phyloP scores from a whole-genome alignment of 2,797 vertebrate species.

The Threskiornis aethiopicus region DNA sequence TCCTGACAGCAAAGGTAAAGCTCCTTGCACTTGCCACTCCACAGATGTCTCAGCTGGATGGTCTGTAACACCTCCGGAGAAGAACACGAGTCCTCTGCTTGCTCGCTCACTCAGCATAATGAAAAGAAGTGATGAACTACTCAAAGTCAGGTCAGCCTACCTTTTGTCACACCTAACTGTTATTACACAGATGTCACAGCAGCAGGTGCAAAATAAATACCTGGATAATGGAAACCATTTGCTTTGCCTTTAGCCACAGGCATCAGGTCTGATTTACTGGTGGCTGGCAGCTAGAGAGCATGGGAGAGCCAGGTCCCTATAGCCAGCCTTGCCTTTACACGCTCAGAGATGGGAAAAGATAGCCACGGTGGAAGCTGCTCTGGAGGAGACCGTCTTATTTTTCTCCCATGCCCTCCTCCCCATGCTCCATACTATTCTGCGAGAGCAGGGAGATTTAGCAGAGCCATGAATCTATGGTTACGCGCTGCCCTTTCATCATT shows the following conservation, averaged over 20 bases:
- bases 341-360: neutral
- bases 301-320: neutral
- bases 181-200: slow-evolving; percentile 30
- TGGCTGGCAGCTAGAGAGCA: slow-evolving; percentile 16
- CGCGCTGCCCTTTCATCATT: slow-evolving; percentile 55
- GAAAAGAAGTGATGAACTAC: neutral
- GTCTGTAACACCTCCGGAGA: neutral
- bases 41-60: neutral
- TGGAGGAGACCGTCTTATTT: neutral
- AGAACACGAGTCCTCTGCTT: neutral
- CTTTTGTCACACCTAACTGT: neutral
- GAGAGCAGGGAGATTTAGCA: neutral
- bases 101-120: neutral
- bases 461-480: slow-evolving; percentile 33
- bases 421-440: neutral
- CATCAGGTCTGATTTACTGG: slow-evolving; percentile 27
- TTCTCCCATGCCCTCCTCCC: neutral
- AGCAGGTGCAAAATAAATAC: slow-evolving; percentile 49
- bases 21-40: neutral
- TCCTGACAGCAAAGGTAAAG: slow-evolving; percentile 1
- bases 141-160: slow-evolving; percentile 17
- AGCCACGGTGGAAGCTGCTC: neutral
- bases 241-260: slow-evolving; percentile 23
- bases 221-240: slow-evolving; percentile 34
- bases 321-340: neutral